A percentile compares a stretch with the other conserved stretches of the same genome.
Evolutionary conservation across 2,113 vertebrate species (phyloP).

Genomic region (Cervus canadensis): DNA sequence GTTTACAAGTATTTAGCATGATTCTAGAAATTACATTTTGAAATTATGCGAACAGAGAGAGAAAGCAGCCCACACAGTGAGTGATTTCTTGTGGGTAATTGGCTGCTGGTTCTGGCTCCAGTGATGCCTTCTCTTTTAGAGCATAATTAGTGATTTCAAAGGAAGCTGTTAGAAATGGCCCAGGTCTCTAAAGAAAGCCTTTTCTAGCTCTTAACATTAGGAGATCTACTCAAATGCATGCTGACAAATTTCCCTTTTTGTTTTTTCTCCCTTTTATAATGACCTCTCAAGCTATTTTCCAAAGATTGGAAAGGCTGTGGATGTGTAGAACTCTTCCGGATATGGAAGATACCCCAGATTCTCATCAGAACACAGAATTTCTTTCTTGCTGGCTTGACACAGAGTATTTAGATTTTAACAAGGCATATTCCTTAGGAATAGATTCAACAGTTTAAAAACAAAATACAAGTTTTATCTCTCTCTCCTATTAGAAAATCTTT

Average conservation of each 20-base stretch:
- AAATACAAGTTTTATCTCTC: neutral
- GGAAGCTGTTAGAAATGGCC: slow-evolving; percentile 63
- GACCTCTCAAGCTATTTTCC: slow-evolving; percentile 1
- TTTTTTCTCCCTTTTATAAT: slow-evolving; percentile 30
- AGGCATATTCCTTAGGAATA: neutral
- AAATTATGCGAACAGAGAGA: slow-evolving; percentile 68
- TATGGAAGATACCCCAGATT: slow-evolving; percentile 16
- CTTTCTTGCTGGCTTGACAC: neutral
- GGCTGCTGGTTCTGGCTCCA: slow-evolving; percentile 68
- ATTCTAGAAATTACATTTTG: slow-evolving; percentile 72
- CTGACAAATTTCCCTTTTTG: slow-evolving; percentile 41
- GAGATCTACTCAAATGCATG: neutral
- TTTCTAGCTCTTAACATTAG: slow-evolving; percentile 27
- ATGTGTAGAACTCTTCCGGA: neutral
- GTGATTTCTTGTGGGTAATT: slow-evolving; percentile 68
- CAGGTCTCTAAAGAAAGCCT: slow-evolving; percentile 58
- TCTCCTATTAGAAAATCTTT: neutral
- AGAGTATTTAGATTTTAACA: neutral
- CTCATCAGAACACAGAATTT: neutral
- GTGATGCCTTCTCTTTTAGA: slow-evolving; percentile 61
- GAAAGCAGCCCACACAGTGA: slow-evolving; percentile 55
- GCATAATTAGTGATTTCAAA: slow-evolving; percentile 71
- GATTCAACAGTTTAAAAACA: neutral
- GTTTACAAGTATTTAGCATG: slow-evolving; percentile 75
- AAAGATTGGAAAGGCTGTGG: neutral